Percentiles rank a stretch among this genome's conserved stretches.
Evolutionary conservation across 2,888 invertebrate genomes (phyloP).

Genomic region (Idaea straminata): DNA sequence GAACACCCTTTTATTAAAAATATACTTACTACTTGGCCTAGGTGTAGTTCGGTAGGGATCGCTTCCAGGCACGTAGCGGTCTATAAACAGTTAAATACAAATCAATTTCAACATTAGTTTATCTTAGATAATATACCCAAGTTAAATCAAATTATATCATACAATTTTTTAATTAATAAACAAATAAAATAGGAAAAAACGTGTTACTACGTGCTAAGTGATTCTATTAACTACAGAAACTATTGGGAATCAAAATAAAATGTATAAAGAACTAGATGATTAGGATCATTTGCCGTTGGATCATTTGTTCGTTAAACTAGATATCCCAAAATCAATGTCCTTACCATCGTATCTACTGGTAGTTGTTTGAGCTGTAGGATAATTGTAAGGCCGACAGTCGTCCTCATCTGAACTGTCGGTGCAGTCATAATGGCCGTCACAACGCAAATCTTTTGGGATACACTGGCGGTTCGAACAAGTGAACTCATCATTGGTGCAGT

Average conservation of each 20-base stretch:
- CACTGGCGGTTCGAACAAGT: slow-evolving; percentile 85
- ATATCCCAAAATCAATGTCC: background rate
- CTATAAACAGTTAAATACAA: slow-evolving; percentile 6
- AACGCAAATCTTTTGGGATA: slow-evolving; percentile 80
- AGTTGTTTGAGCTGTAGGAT: slow-evolving; percentile 10
- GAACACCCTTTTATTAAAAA: background rate
- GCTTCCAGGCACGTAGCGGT: slow-evolving; percentile 8
- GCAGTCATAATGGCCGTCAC: slow-evolving; percentile 84
- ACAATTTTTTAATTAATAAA: background rate
- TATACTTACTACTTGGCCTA: slow-evolving; percentile 2
- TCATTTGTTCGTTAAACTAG: background rate
- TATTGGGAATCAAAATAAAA: too few species aligned
- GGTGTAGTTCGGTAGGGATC: background rate
- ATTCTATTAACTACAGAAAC: background rate
- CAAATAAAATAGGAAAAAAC: background rate
- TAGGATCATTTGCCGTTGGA: background rate
- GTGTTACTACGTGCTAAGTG: background rate
- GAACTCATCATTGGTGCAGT: slow-evolving; percentile 83
- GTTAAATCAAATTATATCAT: too few species aligned
- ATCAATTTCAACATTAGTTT: background rate
- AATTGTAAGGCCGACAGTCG: slow-evolving; percentile 60
- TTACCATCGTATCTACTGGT: background rate
- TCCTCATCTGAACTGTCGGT: slow-evolving; percentile 84
- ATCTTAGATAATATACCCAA: background rate
- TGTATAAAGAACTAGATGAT: too few species aligned